phyloP scores from a whole-genome alignment of 2,888 invertebrate genomes.

The Lasioglossum vierecki region DNA sequence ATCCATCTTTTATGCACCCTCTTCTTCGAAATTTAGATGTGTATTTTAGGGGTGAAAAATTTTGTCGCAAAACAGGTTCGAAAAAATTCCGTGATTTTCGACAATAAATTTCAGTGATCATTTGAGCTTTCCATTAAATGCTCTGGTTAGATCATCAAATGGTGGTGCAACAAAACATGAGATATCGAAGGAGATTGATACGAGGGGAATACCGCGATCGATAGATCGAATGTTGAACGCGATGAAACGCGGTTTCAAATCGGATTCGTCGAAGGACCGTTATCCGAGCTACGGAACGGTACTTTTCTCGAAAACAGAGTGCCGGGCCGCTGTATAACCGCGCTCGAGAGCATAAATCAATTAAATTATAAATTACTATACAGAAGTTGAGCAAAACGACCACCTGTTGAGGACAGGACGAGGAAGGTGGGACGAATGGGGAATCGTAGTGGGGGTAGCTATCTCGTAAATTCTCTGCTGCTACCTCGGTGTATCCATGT shows the following conservation, averaged over 20 bases:
- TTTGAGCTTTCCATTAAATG: neutral
- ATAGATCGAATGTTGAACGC: slow-evolving; percentile 32
- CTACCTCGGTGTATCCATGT: slow-evolving; percentile 69
- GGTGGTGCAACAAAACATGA: neutral
- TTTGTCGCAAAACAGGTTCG: neutral
- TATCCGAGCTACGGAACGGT: slow-evolving; percentile 58
- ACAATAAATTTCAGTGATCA: neutral
- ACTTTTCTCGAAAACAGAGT: slow-evolving; percentile 62
- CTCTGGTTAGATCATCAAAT: neutral
- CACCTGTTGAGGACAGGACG: slow-evolving; percentile 82
- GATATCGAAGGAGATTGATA: neutral
- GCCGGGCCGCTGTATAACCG: slow-evolving; percentile 43
- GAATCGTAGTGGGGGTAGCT: slow-evolving; percentile 77
- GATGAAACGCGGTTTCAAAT: slow-evolving; percentile 46
- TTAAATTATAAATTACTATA: slow-evolving; percentile 83
- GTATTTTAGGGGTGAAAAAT: neutral
- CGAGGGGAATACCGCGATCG: neutral
- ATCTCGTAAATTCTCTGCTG: slow-evolving; percentile 82
- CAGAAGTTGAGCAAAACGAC: slow-evolving; percentile 82
- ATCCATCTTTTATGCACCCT: neutral
- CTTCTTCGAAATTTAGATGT: too few species aligned
- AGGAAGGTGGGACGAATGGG: slow-evolving; percentile 77
- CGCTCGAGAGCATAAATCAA: slow-evolving; percentile 78
- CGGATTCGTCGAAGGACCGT: slow-evolving; percentile 61
- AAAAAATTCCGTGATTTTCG: neutral